Evolutionary conservation across 2,797 vertebrate genomes (phyloP).

Genomic region (Scomberomorus guttatus): DNA sequence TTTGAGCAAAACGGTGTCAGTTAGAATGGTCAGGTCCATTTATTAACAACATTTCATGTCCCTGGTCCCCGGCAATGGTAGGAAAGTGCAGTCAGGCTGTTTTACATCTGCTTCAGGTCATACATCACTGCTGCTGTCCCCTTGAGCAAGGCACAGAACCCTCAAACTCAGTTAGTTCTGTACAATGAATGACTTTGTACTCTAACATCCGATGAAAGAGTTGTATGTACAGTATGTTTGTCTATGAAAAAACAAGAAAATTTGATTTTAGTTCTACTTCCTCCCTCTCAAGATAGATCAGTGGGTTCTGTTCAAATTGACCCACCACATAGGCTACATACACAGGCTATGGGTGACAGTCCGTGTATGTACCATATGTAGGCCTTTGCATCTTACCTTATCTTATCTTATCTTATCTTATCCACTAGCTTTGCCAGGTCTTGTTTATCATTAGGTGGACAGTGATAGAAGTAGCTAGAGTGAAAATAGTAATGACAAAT

Average conservation of each 20-base stretch:
- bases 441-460: slow-evolving; percentile 45
- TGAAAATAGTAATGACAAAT: slow-evolving; percentile 48
- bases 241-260: background rate
- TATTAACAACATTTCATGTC: slow-evolving; percentile 6
- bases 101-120: slow-evolving; percentile 1
- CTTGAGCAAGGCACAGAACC: slow-evolving; percentile 22
- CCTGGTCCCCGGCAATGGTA: background rate
- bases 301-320: slow-evolving; percentile 20
- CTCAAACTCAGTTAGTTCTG: background rate
- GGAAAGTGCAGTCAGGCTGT: background rate
- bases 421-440: slow-evolving; percentile 15
- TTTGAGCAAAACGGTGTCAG: background rate
- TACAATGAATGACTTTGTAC: background rate
- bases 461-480: slow-evolving; percentile 23
- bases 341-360: too few species aligned
- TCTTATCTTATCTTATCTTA: too few species aligned
- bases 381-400: too few species aligned
- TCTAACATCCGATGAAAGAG: background rate
- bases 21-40: background rate
- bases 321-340: background rate
- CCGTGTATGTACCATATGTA: too few species aligned
- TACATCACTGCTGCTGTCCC: slow-evolving; percentile 13
- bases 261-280: background rate
- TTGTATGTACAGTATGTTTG: slow-evolving; percentile 1
- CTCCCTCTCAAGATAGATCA: background rate